Conservation (phyloP, 2,888 invertebrate genomes). For the Calliphora vomitoria region DNA sequence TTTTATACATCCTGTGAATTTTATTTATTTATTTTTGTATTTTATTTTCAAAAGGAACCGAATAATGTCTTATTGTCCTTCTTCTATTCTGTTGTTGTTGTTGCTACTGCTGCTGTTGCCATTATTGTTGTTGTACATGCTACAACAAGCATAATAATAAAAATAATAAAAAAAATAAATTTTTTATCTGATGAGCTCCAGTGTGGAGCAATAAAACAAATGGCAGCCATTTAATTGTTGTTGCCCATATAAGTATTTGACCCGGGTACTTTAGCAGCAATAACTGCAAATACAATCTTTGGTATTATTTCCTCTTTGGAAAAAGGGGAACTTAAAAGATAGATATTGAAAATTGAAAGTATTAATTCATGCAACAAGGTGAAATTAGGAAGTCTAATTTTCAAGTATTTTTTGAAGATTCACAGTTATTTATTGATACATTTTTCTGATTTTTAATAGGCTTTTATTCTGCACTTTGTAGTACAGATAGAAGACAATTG, state of each 20-base stretch:
- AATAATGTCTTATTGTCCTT: slow-evolving; percentile 62
- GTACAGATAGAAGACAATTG: too few species aligned
- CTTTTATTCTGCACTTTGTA: too few species aligned
- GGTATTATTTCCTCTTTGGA: background rate
- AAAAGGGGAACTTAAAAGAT: background rate
- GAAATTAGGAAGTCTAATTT: too few species aligned
- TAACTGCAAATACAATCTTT: background rate
- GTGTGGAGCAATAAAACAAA: slow-evolving; percentile 77
- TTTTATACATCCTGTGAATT: slow-evolving; percentile 62
- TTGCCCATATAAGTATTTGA: slow-evolving; percentile 76
- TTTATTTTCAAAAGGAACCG: slow-evolving; percentile 26
- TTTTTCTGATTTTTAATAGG: too few species aligned
- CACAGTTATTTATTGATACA: too few species aligned
- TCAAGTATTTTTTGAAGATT: too few species aligned
- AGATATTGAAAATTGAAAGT: background rate
- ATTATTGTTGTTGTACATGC: slow-evolving; percentile 34
- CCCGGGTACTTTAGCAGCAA: slow-evolving; percentile 41
- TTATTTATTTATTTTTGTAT: background rate
- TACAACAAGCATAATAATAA: slow-evolving; percentile 47
- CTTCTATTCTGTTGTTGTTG: slow-evolving; percentile 1
- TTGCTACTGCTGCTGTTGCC: background rate
- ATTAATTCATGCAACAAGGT: background rate
- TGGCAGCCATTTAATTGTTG: slow-evolving; percentile 79
- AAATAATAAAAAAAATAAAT: slow-evolving; percentile 53
- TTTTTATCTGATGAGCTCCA: slow-evolving; percentile 76